A percentile compares a stretch with the other conserved stretches of the same genome.
Evolutionary conservation across 2,113 vertebrate genomes (phyloP).

Genomic region (Drymodes brunneopygia): DNA sequence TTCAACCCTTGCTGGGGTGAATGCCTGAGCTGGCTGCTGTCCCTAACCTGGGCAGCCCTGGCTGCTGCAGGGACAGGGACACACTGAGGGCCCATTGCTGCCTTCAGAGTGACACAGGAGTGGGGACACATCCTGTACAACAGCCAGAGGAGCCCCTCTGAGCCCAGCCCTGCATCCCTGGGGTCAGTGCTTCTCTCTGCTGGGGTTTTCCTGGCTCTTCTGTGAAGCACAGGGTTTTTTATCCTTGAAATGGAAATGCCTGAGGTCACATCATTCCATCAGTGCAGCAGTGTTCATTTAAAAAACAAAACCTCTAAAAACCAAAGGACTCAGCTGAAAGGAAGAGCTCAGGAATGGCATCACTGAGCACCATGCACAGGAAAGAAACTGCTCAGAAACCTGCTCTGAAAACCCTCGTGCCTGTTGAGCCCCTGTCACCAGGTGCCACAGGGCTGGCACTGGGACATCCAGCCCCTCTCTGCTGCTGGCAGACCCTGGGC

Average conservation of each 20-base stretch:
- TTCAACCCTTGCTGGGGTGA: background rate
- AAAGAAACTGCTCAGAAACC: background rate
- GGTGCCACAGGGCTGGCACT: background rate
- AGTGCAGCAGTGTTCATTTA: background rate
- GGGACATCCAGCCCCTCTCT: background rate
- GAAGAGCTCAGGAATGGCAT: background rate
- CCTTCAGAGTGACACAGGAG: background rate
- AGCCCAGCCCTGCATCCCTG: background rate
- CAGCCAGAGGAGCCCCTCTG: background rate
- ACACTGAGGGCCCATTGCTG: rapidly evolving
- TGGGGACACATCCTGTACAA: background rate
- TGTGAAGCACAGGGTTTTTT: background rate
- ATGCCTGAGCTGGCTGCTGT: background rate
- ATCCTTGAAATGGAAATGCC: background rate
- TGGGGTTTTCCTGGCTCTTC: background rate
- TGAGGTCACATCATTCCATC: background rate
- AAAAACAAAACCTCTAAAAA: background rate
- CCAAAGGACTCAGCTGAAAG: background rate
- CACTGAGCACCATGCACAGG: background rate
- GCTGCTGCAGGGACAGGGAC: background rate
- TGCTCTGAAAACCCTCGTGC: background rate
- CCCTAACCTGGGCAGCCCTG: background rate
- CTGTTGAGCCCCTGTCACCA: background rate
- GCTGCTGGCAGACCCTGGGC: background rate
- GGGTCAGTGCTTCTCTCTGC: background rate